Evolutionary conservation across 2,888 invertebrate genomes (phyloP), one percentile per base, ranked within the genome.

Genomic region (Oligia latruncula): DNA sequence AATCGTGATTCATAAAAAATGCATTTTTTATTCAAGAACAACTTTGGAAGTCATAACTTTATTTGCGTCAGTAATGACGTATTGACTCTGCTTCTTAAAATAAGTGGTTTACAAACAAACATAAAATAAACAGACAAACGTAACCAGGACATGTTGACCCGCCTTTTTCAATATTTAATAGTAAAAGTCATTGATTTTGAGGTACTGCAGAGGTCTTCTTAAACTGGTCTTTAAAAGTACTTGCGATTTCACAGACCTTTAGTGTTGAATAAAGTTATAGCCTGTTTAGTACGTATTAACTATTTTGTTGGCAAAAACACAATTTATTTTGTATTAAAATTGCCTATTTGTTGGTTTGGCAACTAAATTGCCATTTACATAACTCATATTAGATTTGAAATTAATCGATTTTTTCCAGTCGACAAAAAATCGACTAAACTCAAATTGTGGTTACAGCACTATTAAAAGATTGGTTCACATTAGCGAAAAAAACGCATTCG

Each of bases 41-140:
- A 46, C 64, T 58, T 72, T 62, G 29, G 29, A 71, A 77, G 29
- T 35, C 15, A 40, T 29, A 74, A 49, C 23, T 71, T 70, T 76
- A 75, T 87, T 83, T 86, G 11, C 58, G 4, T 76, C n/a, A 46
- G 67, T 72, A 71, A 79, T 76, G 67, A 83, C 65, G 58, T 84
- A 83, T 84, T 84, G 43, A 67, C 62, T 77, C 11, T 77, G 49
- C 20, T 73, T 74, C 67, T 78, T 68, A 40, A 58, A 71, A 68
- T 81, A 65, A 84, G 46, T 71, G 81, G 64, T 71, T 65, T 74
- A 71, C 78, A 79, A 80, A 84, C 70, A 83, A 76, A 88, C 55
- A 84, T 52, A 74, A 83, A 74, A 74, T 73, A 72, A 71, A 80
- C n/a, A 70, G 0, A 49, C 60, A 29, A 78, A 76, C 15, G 52